Evolutionary conservation across 2,888 invertebrate species (phyloP).

Genomic region (Drosophila paramelanica): DNA sequence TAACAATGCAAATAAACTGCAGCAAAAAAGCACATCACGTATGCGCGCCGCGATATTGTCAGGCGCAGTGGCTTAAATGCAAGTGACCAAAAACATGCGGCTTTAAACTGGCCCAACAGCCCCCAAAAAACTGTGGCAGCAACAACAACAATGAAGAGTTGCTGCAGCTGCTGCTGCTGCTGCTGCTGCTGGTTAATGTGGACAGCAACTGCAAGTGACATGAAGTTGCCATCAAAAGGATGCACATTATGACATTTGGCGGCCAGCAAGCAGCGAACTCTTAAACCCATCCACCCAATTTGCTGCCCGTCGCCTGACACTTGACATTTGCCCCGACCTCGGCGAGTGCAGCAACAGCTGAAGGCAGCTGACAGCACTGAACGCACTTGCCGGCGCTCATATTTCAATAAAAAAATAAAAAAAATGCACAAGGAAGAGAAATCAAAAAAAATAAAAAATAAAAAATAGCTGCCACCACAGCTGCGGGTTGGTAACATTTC

Average conservation of each 20-base stretch:
- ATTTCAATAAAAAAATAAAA: slow-evolving; percentile 55
- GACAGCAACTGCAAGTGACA: slow-evolving; percentile 43
- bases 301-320: slow-evolving; percentile 53
- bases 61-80: slow-evolving; percentile 43
- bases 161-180: slow-evolving; percentile 8
- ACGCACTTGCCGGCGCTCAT: slow-evolving; percentile 46
- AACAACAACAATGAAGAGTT: slow-evolving; percentile 27
- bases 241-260: slow-evolving; percentile 69
- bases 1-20: slow-evolving; percentile 43
- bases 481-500: slow-evolving; percentile 43
- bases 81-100: slow-evolving; percentile 62
- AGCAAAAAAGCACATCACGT: slow-evolving; percentile 53
- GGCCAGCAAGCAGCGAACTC: slow-evolving; percentile 33
- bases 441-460: slow-evolving; percentile 13
- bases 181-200: slow-evolving; percentile 21
- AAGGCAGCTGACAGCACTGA: slow-evolving; percentile 30
- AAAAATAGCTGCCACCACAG: slow-evolving; percentile 40
- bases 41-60: slow-evolving; percentile 46
- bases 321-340: slow-evolving; percentile 58
- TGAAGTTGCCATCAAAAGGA: slow-evolving; percentile 50
- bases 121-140: slow-evolving; percentile 32
- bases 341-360: slow-evolving; percentile 44
- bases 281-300: slow-evolving; percentile 45
- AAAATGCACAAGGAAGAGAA: slow-evolving; percentile 2
- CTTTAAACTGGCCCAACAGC: slow-evolving; percentile 34